These are phyloP conservation scores for Meloe dianella DNA, from an alignment of 2,888 invertebrate genomes.

Conservation along the genomic window DNA sequence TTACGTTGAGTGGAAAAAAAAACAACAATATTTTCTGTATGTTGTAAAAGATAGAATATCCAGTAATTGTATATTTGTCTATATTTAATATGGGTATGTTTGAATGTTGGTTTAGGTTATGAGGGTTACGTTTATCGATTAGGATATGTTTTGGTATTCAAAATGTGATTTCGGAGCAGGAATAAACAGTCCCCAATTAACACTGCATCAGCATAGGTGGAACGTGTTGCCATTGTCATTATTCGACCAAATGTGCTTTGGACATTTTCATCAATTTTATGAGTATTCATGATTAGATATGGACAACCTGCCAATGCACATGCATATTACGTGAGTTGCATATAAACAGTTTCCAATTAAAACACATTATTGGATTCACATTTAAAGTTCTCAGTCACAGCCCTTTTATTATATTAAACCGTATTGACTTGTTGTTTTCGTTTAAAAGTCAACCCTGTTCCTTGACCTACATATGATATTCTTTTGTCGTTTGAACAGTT, in stretches of 20 bases:
- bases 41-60: not conserved
- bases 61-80: not conserved
- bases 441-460: not conserved
- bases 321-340: conserved; percentile 41
- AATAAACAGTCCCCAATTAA: conserved; percentile 58
- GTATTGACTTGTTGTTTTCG: conserved; percentile 5
- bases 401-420: not conserved
- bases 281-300: not conserved
- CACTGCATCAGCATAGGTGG: conserved; percentile 52
- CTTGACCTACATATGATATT: not conserved
- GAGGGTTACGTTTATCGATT: conserved; percentile 23
- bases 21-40: not conserved
- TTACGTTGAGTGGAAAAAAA: not conserved
- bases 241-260: conserved; percentile 20
- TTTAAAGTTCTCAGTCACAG: not conserved
- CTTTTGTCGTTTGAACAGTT: not conserved
- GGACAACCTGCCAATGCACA: conserved; percentile 36
- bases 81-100: not conserved
- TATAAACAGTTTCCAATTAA: conserved; percentile 34
- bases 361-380: conserved; percentile 27
- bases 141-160: conserved; percentile 44
- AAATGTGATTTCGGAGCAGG: conserved; percentile 46
- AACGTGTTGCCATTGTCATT: conserved; percentile 38
- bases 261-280: conserved; percentile 9
- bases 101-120: not conserved